Percentiles rank a stretch among this genome's conserved stretches.
Conservation (phyloP, 2,113 vertebrate species). For the Spilogale gracilis region DNA sequence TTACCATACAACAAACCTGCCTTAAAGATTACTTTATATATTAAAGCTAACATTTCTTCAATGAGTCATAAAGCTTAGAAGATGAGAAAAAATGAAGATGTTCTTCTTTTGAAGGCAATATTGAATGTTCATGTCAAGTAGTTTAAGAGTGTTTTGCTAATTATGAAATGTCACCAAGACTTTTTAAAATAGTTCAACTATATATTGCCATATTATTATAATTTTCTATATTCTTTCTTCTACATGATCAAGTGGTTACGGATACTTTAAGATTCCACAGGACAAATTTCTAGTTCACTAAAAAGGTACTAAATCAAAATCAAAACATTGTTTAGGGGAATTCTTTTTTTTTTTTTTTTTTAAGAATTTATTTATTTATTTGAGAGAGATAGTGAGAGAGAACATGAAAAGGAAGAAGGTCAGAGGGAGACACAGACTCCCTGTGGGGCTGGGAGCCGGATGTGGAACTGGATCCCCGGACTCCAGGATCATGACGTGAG, state of each 20-base stretch:
- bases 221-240: neutral
- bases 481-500: too few relatives aligned
- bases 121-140: neutral
- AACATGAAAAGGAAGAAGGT: too few relatives aligned
- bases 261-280: neutral
- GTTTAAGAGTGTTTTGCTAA: conserved; percentile 9
- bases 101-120: conserved; percentile 1
- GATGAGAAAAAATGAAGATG: neutral
- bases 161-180: neutral
- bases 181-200: conserved; percentile 1
- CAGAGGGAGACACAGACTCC: too few relatives aligned
- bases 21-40: conserved; percentile 49
- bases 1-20: conserved; percentile 56
- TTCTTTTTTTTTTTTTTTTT: neutral
- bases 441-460: too few relatives aligned
- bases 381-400: too few relatives aligned
- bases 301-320: neutral
- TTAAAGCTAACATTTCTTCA: conserved; percentile 6
- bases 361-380: too few relatives aligned
- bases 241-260: neutral
- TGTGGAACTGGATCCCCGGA: too few relatives aligned
- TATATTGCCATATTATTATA: neutral
- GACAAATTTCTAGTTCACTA: neutral
- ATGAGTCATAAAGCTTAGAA: neutral
- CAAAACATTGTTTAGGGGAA: neutral